Evolutionary conservation across 1,140 invertebrate species (phyloP), one percentile per base, ranked within the genome.

Genomic region (Atta cephalotes): DNA sequence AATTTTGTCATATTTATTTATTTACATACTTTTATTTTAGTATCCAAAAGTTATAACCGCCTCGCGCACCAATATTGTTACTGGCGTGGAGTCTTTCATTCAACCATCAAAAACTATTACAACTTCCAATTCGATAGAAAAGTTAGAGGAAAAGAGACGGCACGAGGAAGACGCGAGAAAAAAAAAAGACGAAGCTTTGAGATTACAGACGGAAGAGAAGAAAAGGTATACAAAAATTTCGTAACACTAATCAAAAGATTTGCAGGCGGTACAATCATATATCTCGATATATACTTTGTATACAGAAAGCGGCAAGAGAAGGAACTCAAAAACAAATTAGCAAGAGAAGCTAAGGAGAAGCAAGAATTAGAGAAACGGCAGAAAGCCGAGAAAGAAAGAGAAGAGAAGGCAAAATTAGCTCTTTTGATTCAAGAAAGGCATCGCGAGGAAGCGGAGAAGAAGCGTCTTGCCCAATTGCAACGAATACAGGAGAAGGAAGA

Each of bases 301-400:
- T 72, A 25, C 28, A 95, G 96, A 78, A 96, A 95, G 89, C 94
- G 96, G 0, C 95, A 96, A 86, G 95, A 96, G 76, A 97, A 96
- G 80, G 96, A 97, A 91, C 86, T 95, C 18, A 96, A 96, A 82
- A 96, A 96, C 12, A 96, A 95, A 77, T 94, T 96, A 84, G 95
- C 95, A n/a, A 95, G 96, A 14, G 96, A 96, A 86, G 95, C 94
- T 2, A 95, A 96, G 76, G 96, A 97, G 72, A 96, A 94, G 63
- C 85, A 90, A 68, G 93, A 95, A 16, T 62, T 91, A 62, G 94
- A 94, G 92, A 94, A 94, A 92, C 79, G 95, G 88, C 51, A 95
- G 89, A 94, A 94, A 92, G 58, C 93, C 90, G 94, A 95, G 74
- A 93, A 68, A 79, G 95, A 95, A 63, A 93, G 87, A 45, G 94